Evolutionary conservation across 2,113 vertebrate genomes (phyloP).

Genomic region (Dendrocopos noguchii): DNA sequence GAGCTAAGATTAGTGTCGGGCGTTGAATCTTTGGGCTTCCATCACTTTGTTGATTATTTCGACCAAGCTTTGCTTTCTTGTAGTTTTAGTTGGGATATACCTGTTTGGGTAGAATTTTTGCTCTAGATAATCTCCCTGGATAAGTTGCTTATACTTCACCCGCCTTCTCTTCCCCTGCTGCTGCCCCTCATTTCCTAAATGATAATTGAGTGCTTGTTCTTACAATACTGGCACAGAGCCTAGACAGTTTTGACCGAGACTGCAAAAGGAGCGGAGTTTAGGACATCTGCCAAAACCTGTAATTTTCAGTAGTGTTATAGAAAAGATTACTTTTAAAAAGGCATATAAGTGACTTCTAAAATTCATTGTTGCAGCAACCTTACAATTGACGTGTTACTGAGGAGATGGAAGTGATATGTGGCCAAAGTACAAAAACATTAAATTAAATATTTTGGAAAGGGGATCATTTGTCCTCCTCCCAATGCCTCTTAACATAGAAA

Average conservation of each 20-base stretch:
- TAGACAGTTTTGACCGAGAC: constrained; percentile 54
- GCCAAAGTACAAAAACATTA: background rate
- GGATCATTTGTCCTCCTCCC: background rate
- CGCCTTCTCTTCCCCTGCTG: background rate
- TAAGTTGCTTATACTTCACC: background rate
- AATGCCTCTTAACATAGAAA: background rate
- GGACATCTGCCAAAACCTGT: constrained; percentile 60
- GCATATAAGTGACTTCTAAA: constrained; percentile 36
- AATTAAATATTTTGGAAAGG: background rate
- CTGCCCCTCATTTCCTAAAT: constrained; percentile 10
- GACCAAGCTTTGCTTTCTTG: background rate
- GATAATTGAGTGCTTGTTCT: constrained; percentile 51
- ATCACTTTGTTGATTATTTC: background rate
- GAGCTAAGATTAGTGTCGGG: background rate
- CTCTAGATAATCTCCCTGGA: constrained; percentile 13
- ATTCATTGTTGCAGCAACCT: background rate
- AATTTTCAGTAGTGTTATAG: constrained; percentile 40
- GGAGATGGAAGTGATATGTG: background rate
- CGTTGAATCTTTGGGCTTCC: background rate
- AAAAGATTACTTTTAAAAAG: constrained; percentile 45
- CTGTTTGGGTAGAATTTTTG: background rate
- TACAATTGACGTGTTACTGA: background rate
- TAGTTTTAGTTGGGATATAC: background rate
- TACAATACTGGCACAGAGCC: constrained; percentile 62
- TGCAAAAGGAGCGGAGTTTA: constrained; percentile 46